Percentiles rank a stretch among this genome's conserved stretches.
These are phyloP conservation scores for Nephila pilipes DNA, from an alignment of 1,140 invertebrate species.

Conservation along the genomic window DNA sequence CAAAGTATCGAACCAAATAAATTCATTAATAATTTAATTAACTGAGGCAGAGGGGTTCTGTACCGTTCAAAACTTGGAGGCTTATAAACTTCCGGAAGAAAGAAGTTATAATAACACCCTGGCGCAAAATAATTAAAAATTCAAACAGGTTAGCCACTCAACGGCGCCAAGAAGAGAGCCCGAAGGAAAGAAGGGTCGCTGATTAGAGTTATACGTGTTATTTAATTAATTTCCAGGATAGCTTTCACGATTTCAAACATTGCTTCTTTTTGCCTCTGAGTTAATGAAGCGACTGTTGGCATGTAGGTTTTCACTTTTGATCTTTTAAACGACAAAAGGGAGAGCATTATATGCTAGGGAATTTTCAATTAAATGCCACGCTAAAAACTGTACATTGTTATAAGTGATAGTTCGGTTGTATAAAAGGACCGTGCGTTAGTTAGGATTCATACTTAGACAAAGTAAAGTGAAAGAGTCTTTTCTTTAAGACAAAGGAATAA, in stretches of 20 bases:
- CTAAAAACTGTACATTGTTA: too few relatives aligned
- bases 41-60: not conserved
- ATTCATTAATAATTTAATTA: conserved; percentile 61
- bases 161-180: not conserved
- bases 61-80: conserved; percentile 11
- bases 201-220: conserved; percentile 33
- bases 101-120: conserved; percentile 48
- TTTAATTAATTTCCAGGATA: conserved; percentile 43
- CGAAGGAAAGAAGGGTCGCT: not conserved
- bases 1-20: conserved; percentile 23
- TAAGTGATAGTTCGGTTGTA: too few relatives aligned
- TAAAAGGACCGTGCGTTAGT: too few relatives aligned
- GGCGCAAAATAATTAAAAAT: conserved; percentile 54
- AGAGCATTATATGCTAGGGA: not conserved
- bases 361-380: not conserved
- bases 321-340: not conserved
- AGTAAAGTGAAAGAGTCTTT: too few relatives aligned
- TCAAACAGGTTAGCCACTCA: conserved; percentile 32
- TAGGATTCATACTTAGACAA: too few relatives aligned
- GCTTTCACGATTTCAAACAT: not conserved
- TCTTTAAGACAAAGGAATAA: too few relatives aligned
- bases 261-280: not conserved
- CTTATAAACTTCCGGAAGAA: conserved; percentile 21
- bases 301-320: not conserved
- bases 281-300: not conserved